Base-by-base conservation (phyloP, 2,797 vertebrate species). In the Gouania willdenowi region DNA sequence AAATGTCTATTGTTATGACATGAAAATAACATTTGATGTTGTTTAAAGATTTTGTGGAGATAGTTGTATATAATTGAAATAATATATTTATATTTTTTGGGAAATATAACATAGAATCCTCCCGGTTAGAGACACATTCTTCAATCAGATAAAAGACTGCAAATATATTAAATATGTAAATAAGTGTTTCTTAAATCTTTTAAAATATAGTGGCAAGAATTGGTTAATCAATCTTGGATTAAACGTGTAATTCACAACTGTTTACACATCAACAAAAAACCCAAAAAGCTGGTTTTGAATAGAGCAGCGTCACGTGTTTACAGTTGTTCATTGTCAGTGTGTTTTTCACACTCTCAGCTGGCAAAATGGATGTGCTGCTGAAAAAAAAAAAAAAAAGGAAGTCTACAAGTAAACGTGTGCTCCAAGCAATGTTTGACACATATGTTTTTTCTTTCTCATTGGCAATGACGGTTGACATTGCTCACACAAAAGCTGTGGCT, bases 1-100 rank as follows among this genome's bases (percentile, higher is more conserved):
- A 64, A 71, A 70, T 42, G 61, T 48, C 17, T 32, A 60, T 30
- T 56, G 56, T 65, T 65, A 48, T 41, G 69, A 65, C 28, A 33
- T 31, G 11, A 46, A 30, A 19, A 45, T 40, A 17, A 36, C 46
- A 44, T 33, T 43, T 30, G 7, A 34, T 22, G n/a, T n/a, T n/a
- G n/a, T n/a, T n/a, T n/a, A n/a, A n/a, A n/a, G n/a, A n/a, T n/a
- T n/a, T n/a, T n/a, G n/a, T n/a, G n/a, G n/a, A n/a, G n/a, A n/a
- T n/a, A n/a, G n/a, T n/a, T n/a, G n/a, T n/a, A n/a, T n/a, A n/a
- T n/a, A n/a, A n/a, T n/a, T n/a, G n/a, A n/a, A n/a, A n/a, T n/a
- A n/a, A n/a, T n/a, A n/a, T n/a, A n/a, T n/a, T n/a, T 30, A 20
- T 8, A 19, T 48, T 9, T 38, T 32, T 53, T 45, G 12, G 4